Evolutionary conservation across 2,113 vertebrate genomes (phyloP), one percentile per base, ranked within the genome.

Genomic region (Elaphurus davidianus): DNA sequence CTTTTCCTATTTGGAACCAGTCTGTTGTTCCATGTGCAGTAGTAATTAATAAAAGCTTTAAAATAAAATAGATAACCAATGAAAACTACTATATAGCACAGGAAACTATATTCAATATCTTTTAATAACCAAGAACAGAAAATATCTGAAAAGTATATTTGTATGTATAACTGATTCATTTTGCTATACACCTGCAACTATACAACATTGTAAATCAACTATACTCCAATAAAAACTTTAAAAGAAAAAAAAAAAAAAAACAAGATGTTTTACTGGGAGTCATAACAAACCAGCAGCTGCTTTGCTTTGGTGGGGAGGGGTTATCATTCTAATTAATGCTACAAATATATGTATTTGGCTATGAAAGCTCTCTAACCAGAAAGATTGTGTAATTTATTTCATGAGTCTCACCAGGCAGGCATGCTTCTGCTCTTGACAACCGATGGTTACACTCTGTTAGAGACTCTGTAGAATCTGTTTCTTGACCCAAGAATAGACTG

Each of bases 331-430:
- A 54, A 84, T 79, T 36, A 89, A 45, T 50, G 36, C 30, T 96
- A 95, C 62, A 92, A 67, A 98, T 92, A 7, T 90, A 33, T 92
- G 54, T n/a, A 33, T 87, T 98, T 90, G 16, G 15, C 33, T 84
- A 82, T 23, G 52, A 93, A 97, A 86, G 19, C 27, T 84, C 54
- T 91, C 52, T 54, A 92, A 85, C 12, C 19, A 16, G 12, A 90
- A 92, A 81, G 36, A 78, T 12, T 83, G 50, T 60, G 28, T 79
- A 36, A 91, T 57, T 71, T 52, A 67, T 67, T 93, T 74, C 76
- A 92, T 17, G 36, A 36, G 27, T 54, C 6, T 89, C 60, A 79
- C 9, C 47, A 17, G 10, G 15, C 47, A 17, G 10, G 15, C 21
- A 83, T 7, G 54, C 23, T 52, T 98, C 81, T 93, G 27, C 50